Evolutionary conservation across 2,113 vertebrate genomes (phyloP).

Genomic region (Epinephelus lanceolatus): DNA sequence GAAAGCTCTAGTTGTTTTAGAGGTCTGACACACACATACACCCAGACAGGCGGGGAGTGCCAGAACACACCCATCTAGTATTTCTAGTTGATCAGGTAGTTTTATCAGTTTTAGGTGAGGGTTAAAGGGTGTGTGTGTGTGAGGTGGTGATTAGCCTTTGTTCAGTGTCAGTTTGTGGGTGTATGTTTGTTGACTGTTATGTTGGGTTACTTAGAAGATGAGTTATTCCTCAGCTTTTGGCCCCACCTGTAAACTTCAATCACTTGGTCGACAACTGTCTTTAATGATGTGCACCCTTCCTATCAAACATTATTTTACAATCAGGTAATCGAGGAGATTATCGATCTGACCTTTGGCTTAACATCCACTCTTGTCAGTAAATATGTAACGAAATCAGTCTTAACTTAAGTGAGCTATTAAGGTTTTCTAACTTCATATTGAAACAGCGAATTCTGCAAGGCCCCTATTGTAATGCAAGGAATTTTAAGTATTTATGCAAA

Average conservation of each 20-base stretch:
- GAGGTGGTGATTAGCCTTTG: not conserved
- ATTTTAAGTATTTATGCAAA: no score
- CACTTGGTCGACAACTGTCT: not conserved
- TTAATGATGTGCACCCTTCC: not conserved
- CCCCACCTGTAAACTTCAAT: not conserved
- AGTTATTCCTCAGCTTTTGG: constrained; percentile 20
- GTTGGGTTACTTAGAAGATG: not conserved
- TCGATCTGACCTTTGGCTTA: not conserved
- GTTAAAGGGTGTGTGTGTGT: not conserved
- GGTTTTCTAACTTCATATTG: not conserved
- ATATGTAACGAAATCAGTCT: not conserved
- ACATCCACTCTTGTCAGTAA: not conserved
- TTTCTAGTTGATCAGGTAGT: constrained; percentile 68
- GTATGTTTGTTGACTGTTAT: not conserved
- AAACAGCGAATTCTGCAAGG: no score
- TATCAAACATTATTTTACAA: no score
- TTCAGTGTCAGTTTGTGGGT: not conserved
- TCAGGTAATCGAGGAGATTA: not conserved
- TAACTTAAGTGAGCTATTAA: not conserved
- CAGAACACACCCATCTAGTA: constrained; percentile 46
- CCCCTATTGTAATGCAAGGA: no score
- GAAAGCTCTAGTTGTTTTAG: constrained; percentile 53
- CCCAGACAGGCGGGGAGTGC: constrained; percentile 6
- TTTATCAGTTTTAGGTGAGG: constrained; percentile 3
- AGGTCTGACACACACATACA: constrained; percentile 10